Evolutionary conservation across 2,888 invertebrate species (phyloP).

Genomic region (Dryobotodes eremita): DNA sequence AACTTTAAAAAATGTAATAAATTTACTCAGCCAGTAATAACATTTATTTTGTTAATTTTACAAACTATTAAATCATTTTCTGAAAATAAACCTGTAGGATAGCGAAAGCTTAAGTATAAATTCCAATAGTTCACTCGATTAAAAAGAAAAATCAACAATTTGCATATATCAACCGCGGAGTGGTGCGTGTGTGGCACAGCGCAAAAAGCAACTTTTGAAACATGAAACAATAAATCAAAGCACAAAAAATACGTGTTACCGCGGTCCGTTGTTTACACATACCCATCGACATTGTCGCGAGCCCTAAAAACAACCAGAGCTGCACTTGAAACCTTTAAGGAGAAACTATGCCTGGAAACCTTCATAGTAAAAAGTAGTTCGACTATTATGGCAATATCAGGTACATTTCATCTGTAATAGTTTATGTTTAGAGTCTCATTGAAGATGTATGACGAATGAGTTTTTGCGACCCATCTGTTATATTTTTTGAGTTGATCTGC

Average conservation of each 20-base stretch:
- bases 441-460: conserved; percentile 43
- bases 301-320: conserved; percentile 77
- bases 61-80: conserved; percentile 42
- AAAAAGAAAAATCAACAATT: conserved; percentile 67
- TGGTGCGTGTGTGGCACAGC: conserved; percentile 87
- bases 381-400: conserved; percentile 58
- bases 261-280: conserved; percentile 86
- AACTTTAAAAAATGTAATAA: conserved; percentile 26
- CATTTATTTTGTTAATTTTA: conserved; percentile 51
- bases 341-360: conserved; percentile 66
- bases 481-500: conserved; percentile 44
- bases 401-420: conserved; percentile 61
- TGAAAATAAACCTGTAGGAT: conserved; percentile 48
- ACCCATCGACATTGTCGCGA: conserved; percentile 85
- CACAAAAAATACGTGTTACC: conserved; percentile 89
- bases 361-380: conserved; percentile 58
- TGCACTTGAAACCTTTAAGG: conserved; percentile 78
- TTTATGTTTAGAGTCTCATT: conserved; percentile 55
- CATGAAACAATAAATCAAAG: conserved; percentile 89
- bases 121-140: conserved; percentile 67
- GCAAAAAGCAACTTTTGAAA: conserved; percentile 88
- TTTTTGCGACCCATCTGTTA: conserved; percentile 43
- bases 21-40: conserved; percentile 31
- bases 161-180: conserved; percentile 79
- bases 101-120: conserved; percentile 46